These are phyloP conservation scores for Papilio demoleus DNA, from an alignment of 2,888 invertebrate species.

Conservation along the genomic window DNA sequence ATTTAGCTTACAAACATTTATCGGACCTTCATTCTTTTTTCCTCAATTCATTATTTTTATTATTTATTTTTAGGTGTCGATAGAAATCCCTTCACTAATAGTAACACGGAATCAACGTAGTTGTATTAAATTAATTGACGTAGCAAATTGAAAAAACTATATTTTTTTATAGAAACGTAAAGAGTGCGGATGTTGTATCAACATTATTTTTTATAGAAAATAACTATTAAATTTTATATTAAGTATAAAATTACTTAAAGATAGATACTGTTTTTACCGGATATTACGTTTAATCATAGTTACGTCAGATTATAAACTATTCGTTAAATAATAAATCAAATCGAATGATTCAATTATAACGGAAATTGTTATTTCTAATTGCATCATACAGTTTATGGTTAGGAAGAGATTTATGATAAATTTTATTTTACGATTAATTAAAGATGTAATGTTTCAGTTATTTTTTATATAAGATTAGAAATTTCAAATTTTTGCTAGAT, in stretches of 20 bases:
- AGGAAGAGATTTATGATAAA: neutral
- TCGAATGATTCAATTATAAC: constrained; percentile 3
- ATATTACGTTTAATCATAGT: constrained; percentile 5
- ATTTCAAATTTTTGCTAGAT: neutral
- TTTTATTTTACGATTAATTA: constrained; percentile 12
- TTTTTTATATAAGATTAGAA: neutral
- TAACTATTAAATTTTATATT: constrained; percentile 21
- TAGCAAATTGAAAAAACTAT: constrained; percentile 30
- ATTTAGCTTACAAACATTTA: neutral
- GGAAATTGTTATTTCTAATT: neutral
- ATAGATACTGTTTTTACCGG: neutral
- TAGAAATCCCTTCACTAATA: constrained; percentile 26
- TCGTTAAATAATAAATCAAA: neutral
- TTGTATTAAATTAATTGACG: constrained; percentile 23
- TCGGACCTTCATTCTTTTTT: neutral
- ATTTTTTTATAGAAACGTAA: neutral
- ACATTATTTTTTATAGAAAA: constrained; percentile 3
- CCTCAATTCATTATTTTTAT: neutral
- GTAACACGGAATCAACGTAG: constrained; percentile 25
- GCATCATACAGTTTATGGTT: neutral
- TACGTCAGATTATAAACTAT: neutral
- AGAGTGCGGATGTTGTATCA: constrained; percentile 27
- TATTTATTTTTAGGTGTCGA: neutral
- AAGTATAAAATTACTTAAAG: constrained; percentile 2
- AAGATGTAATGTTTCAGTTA: neutral